phyloP scores from a whole-genome alignment of 2,888 invertebrate genomes.

The Galeruca laticollis region DNA sequence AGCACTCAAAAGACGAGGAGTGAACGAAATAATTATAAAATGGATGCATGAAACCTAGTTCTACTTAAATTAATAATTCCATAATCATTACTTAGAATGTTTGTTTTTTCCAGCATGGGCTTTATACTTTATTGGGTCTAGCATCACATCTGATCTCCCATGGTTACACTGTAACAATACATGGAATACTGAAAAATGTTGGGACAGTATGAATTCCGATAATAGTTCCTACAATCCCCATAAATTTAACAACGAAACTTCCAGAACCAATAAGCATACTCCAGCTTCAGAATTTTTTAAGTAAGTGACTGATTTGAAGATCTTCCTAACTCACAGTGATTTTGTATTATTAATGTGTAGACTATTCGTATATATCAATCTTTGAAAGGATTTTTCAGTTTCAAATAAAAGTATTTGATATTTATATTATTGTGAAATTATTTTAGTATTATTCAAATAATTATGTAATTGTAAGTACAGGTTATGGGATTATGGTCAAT shows the following conservation, averaged over 20 bases:
- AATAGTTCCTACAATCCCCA: conserved; percentile 52
- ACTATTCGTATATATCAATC: no score
- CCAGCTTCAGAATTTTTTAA: conserved; percentile 85
- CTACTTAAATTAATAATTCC: no score
- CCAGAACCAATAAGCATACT: conserved; percentile 71
- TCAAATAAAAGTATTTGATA: no score
- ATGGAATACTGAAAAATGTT: conserved; percentile 84
- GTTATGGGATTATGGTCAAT: no score
- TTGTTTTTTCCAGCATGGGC: conserved; percentile 76
- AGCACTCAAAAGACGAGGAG: no score
- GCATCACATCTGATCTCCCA: conserved; percentile 76
- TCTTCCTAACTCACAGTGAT: not conserved
- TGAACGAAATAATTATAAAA: no score
- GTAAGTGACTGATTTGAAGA: conserved; percentile 66
- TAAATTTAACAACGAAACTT: conserved; percentile 61
- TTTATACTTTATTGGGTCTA: conserved; percentile 82
- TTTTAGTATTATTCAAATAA: no score
- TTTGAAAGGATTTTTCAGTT: no score
- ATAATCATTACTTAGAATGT: no score
- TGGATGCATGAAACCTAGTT: no score
- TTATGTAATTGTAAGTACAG: no score
- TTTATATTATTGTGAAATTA: no score
- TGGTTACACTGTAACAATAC: conserved; percentile 86
- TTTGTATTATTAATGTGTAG: not conserved
- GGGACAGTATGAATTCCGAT: conserved; percentile 66